Conservation (phyloP, 1,140 invertebrate species). For the Aphaenogaster rudis region DNA sequence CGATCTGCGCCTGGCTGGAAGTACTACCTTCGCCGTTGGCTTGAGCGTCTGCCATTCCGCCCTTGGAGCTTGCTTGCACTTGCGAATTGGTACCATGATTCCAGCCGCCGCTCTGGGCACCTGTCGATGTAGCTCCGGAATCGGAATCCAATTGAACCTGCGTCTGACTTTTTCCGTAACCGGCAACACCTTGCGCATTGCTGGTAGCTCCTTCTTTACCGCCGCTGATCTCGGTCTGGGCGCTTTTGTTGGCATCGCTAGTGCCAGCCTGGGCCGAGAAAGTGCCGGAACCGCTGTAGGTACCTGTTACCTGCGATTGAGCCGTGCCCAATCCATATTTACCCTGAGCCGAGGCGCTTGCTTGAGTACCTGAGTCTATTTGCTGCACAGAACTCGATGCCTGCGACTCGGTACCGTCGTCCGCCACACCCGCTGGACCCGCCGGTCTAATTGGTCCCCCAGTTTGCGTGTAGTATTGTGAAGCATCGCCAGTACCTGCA, state of each 20-base stretch:
- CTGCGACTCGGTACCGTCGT: constrained; percentile 91
- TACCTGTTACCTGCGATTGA: constrained; percentile 93
- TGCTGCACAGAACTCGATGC: constrained; percentile 91
- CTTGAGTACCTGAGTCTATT: constrained; percentile 90
- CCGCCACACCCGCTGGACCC: constrained; percentile 33
- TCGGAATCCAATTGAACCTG: constrained; percentile 92
- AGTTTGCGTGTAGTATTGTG: constrained; percentile 68
- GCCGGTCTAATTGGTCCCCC: not conserved
- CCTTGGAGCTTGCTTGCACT: constrained; percentile 92
- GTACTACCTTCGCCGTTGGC: constrained; percentile 93
- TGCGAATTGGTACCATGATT: constrained; percentile 92
- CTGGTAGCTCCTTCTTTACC: constrained; percentile 91
- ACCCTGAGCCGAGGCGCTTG: constrained; percentile 92
- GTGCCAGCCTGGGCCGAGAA: constrained; percentile 94
- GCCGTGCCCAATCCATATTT: constrained; percentile 90
- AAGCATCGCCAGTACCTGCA: not conserved
- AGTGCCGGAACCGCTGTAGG: constrained; percentile 91
- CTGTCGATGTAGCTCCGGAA: constrained; percentile 91
- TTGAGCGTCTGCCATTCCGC: constrained; percentile 94
- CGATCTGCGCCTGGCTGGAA: constrained; percentile 94
- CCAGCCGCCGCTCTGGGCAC: constrained; percentile 91
- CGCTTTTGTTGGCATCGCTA: constrained; percentile 91
- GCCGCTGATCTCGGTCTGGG: constrained; percentile 91
- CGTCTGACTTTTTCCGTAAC: constrained; percentile 92
- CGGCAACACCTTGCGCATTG: constrained; percentile 91